Percentiles rank a stretch among this genome's conserved stretches.
Evolutionary conservation across 2,113 vertebrate genomes (phyloP).

Genomic region (Brachypteracias leptosomus): DNA sequence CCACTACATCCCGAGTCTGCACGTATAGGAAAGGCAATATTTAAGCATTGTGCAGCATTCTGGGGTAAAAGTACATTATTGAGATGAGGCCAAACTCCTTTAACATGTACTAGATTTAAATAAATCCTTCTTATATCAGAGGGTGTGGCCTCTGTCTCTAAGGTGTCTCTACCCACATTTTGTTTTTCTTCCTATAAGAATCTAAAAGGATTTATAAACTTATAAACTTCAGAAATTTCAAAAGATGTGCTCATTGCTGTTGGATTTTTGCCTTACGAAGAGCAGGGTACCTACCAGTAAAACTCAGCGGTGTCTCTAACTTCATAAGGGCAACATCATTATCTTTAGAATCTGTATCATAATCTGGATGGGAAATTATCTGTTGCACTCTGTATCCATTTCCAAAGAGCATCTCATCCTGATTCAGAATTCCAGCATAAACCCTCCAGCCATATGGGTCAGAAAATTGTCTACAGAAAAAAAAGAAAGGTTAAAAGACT

Average conservation of each 20-base stretch:
- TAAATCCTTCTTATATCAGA: not conserved
- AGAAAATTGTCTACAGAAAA: conserved; percentile 39
- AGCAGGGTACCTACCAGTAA: conserved; percentile 51
- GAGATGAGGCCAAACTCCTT: not conserved
- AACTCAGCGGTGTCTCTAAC: conserved; percentile 51
- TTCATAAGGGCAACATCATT: conserved; percentile 81
- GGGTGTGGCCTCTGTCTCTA: not conserved
- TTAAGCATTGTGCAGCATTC: not conserved
- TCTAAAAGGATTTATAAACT: not conserved
- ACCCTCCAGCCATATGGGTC: conserved; percentile 53
- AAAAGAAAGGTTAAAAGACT: not conserved
- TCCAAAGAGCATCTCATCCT: not conserved
- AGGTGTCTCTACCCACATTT: not conserved
- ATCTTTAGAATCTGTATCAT: conserved; percentile 74
- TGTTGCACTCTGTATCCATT: conserved; percentile 16
- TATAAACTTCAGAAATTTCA: not conserved
- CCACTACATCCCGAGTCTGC: not conserved
- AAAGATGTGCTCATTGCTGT: not conserved
- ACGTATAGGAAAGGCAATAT: not conserved
- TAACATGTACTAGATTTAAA: not conserved
- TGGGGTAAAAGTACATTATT: not conserved
- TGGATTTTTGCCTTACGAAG: not conserved
- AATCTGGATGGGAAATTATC: conserved; percentile 73
- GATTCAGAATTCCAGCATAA: conserved; percentile 68
- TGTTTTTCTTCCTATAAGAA: too few species aligned